Evolutionary conservation across 2,888 invertebrate species (phyloP).

Genomic region (Sisyra nigra): DNA sequence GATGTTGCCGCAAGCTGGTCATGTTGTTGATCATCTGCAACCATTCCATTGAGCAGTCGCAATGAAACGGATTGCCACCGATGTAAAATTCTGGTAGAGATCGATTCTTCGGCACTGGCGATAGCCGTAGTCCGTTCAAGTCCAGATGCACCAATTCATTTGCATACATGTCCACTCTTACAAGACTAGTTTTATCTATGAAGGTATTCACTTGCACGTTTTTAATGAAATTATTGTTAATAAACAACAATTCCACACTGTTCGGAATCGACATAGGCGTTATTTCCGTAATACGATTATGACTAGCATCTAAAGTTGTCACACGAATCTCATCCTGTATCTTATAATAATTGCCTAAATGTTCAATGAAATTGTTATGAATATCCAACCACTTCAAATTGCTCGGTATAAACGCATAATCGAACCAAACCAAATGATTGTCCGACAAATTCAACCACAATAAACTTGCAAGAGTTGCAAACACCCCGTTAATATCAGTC

Average conservation of each 20-base stretch:
- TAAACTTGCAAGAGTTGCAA: constrained; percentile 68
- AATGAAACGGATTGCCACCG: constrained; percentile 85
- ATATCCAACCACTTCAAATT: constrained; percentile 83
- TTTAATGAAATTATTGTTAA: constrained; percentile 76
- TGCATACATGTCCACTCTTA: constrained; percentile 79
- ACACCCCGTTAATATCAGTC: constrained; percentile 78
- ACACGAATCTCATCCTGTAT: constrained; percentile 65
- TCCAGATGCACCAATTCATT: constrained; percentile 73
- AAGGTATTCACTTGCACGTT: constrained; percentile 74
- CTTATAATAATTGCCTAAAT: constrained; percentile 76
- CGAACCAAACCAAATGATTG: constrained; percentile 86
- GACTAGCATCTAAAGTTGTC: constrained; percentile 76
- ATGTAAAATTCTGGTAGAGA: constrained; percentile 77
- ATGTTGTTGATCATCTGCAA: constrained; percentile 76
- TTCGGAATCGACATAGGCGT: constrained; percentile 74
- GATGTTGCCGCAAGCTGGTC: constrained; percentile 67
- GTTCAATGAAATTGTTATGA: constrained; percentile 78
- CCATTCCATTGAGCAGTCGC: constrained; percentile 95
- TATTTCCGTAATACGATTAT: constrained; percentile 72
- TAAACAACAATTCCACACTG: constrained; percentile 72
- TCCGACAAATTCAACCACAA: constrained; percentile 79
- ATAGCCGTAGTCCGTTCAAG: constrained; percentile 60
- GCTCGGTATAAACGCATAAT: constrained; percentile 80
- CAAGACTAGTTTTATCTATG: constrained; percentile 66
- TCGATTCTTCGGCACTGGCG: constrained; percentile 54